A percentile compares a stretch with the other conserved stretches of the same genome.
phyloP scores from a whole-genome alignment of 2,797 vertebrate genomes.

The Mormyrops attenuatus region DNA sequence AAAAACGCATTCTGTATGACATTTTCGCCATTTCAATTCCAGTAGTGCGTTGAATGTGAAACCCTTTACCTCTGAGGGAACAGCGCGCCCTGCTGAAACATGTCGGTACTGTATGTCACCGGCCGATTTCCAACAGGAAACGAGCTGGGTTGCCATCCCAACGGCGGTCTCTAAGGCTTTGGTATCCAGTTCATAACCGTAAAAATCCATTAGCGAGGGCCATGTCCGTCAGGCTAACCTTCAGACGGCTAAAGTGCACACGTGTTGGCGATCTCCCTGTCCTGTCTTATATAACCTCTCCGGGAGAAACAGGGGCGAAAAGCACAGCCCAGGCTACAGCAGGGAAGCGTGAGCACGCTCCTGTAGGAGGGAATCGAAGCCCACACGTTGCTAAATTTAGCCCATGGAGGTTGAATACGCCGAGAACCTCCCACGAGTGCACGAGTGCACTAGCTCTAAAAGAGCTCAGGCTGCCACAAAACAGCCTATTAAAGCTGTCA shows the following conservation, averaged over 20 bases:
- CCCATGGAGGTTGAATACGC: conserved; percentile 11
- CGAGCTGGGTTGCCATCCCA: background rate
- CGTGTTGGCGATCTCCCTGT: background rate
- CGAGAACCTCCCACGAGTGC: conserved; percentile 5
- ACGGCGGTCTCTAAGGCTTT: conserved; percentile 14
- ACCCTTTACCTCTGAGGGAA: background rate
- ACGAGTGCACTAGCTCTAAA: background rate
- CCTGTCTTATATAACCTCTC: background rate
- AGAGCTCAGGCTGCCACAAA: background rate
- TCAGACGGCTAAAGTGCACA: background rate
- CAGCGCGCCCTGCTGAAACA: background rate
- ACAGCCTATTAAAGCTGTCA: background rate
- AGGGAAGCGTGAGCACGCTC: background rate
- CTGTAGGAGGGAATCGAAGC: conserved; percentile 18
- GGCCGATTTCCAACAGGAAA: background rate
- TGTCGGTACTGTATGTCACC: background rate
- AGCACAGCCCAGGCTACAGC: background rate
- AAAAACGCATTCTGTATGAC: background rate
- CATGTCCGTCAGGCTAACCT: background rate
- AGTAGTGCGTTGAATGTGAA: background rate
- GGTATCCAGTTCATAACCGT: background rate
- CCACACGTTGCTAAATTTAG: conserved; percentile 26
- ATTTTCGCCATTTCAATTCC: background rate
- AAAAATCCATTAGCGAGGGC: background rate
- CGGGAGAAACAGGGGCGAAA: background rate